Evolutionary conservation across 2,797 vertebrate genomes (phyloP).

Genomic region (Phyllotis vaccarum): DNA sequence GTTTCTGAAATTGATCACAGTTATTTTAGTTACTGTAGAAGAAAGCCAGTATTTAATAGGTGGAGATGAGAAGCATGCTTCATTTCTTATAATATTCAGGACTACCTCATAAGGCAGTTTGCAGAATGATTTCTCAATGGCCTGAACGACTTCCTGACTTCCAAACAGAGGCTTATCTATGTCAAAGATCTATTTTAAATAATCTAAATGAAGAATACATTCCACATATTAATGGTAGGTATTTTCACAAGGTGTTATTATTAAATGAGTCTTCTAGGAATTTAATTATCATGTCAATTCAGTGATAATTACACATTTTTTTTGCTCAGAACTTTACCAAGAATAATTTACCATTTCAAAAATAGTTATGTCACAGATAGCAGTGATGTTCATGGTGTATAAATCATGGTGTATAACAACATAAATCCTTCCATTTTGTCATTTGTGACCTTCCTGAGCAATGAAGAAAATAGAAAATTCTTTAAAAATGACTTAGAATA

Average conservation of each 20-base stretch:
- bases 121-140: constrained; percentile 27
- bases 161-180: not conserved
- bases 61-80: not conserved
- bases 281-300: not conserved
- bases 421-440: not conserved
- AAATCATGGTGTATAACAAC: constrained; percentile 26
- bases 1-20: constrained; percentile 18
- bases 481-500: constrained; percentile 16
- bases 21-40: not conserved
- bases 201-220: not conserved
- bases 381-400: not conserved
- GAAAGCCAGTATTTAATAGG: not conserved
- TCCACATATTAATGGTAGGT: not conserved
- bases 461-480: constrained; percentile 12
- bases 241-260: not conserved
- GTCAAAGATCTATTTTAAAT: constrained; percentile 30
- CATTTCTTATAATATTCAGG: not conserved
- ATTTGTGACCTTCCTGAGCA: not conserved
- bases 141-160: not conserved
- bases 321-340: not conserved
- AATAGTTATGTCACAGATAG: not conserved
- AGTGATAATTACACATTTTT: not conserved
- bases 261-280: not conserved
- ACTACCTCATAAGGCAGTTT: not conserved
- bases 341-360: constrained; percentile 18